Base-by-base conservation (phyloP, 2,888 invertebrate genomes). In the Caenorhabditis japonica region DNA sequence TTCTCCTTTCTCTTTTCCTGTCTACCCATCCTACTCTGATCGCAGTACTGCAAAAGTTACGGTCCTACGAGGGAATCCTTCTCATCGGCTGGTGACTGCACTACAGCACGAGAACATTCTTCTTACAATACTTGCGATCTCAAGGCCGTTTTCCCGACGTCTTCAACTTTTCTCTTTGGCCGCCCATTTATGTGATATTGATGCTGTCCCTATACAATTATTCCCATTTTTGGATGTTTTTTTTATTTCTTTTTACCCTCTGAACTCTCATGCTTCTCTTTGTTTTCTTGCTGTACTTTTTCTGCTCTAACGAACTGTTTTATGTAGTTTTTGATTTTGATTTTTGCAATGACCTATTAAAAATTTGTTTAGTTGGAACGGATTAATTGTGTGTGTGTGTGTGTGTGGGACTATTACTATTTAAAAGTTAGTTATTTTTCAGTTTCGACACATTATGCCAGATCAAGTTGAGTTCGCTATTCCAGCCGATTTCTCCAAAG, bases 401-500 rank as follows among this genome's bases (percentile, higher is more conserved):
- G n/a, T n/a, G n/a, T n/a, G n/a, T n/a, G n/a, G n/a, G n/a, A n/a
- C n/a, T n/a, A n/a, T n/a, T n/a, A n/a, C n/a, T n/a, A n/a, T n/a
- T n/a, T n/a, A n/a, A n/a, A n/a, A n/a, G n/a, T n/a, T n/a, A n/a
- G n/a, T n/a, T n/a, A n/a, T n/a, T n/a, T n/a, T n/a, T n/a, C n/a
- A n/a, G n/a, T n/a, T n/a, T 30, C 5, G 21, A 7, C 23, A 19
- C 19, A 38, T 44, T n/a, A 66, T 66, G 66, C 66, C 56, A 25
- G 34, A 39, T 8, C 46, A 34, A 5, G 4, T 8, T 10, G 19
- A 17, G 4, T 66, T 66, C 56, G 39, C 47, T 4, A 27, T 66
- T n/a, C 51, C 66, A 34, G 38, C 66, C n/a, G 66, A 66, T 12
- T 66, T 66, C 41, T 43, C 66, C 10, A 25, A 41, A 19, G 44